Percentiles rank a stretch among this genome's conserved stretches.
These are phyloP conservation scores for Lycocerus yunnanus DNA, from an alignment of 2,888 invertebrate genomes.

Conservation along the genomic window DNA sequence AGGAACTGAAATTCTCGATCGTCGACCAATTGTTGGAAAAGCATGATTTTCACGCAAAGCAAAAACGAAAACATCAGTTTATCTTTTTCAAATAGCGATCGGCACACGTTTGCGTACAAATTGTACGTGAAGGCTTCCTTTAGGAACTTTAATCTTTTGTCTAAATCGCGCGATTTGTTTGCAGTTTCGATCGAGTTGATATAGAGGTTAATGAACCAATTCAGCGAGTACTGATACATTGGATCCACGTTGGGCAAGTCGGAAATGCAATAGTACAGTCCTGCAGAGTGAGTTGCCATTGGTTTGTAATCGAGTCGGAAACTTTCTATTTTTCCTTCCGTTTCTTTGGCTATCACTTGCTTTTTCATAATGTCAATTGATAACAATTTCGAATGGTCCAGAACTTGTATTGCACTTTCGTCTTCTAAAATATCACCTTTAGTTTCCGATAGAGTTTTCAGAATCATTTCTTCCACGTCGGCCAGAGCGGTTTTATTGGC, in stretches of 20 bases:
- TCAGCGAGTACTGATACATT: conserved; percentile 87
- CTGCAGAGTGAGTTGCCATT: conserved; percentile 79
- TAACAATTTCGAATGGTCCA: conserved; percentile 83
- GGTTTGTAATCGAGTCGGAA: conserved; percentile 76
- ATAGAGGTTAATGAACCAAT: conserved; percentile 86
- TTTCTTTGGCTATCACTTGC: conserved; percentile 76
- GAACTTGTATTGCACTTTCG: conserved; percentile 83
- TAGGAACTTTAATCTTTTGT: conserved; percentile 70
- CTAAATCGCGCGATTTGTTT: conserved; percentile 72
- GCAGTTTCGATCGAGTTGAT: conserved; percentile 76
- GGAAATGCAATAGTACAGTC: conserved; percentile 81
- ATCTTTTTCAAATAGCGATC: conserved; percentile 86
- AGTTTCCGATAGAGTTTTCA: conserved; percentile 78
- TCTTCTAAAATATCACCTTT: conserved; percentile 92
- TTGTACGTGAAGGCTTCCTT: conserved; percentile 79
- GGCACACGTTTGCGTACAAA: conserved; percentile 78
- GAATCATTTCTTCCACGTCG: conserved; percentile 86
- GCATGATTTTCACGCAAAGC: conserved; percentile 72
- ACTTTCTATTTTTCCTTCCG: conserved; percentile 77
- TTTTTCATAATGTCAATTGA: conserved; percentile 83
- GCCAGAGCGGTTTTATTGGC: conserved; percentile 80
- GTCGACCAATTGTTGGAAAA: conserved; percentile 63
- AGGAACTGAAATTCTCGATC: conserved; percentile 71
- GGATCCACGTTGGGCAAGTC: conserved; percentile 84
- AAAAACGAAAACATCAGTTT: conserved; percentile 83